Percentiles rank a stretch among this genome's conserved stretches.
Conservation (phyloP, 2,113 vertebrate genomes). For the Camelus dromedarius region DNA sequence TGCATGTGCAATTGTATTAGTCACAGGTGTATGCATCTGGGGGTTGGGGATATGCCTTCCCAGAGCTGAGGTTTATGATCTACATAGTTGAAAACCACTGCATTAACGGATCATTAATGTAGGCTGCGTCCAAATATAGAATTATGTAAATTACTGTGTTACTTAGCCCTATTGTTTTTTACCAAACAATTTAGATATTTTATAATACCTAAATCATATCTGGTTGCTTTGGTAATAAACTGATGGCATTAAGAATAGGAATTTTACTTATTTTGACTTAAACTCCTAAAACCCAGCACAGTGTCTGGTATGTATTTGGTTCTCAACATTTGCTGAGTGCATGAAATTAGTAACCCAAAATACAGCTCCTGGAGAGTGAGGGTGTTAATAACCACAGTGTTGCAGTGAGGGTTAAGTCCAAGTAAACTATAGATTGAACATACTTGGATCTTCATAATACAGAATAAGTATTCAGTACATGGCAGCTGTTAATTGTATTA, state of each 20-base stretch:
- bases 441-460: not conserved
- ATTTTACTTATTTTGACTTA: slow-evolving; percentile 14
- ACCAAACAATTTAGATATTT: not conserved
- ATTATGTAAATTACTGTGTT: not conserved
- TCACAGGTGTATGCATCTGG: not conserved
- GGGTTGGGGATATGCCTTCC: no score
- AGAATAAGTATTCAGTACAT: slow-evolving; percentile 3
- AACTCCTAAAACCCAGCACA: not conserved
- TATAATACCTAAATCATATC: not conserved
- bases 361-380: not conserved
- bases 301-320: not conserved
- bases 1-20: not conserved
- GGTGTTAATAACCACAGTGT: not conserved
- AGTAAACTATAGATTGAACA: not conserved
- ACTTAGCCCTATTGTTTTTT: not conserved
- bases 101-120: not conserved
- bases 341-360: not conserved
- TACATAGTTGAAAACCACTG: not conserved
- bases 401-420: not conserved
- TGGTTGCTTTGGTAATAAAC: not conserved
- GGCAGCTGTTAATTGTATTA: slow-evolving; percentile 45
- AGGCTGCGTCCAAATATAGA: not conserved
- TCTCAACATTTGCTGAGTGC: not conserved
- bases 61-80: not conserved
- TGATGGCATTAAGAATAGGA: not conserved